Evolutionary conservation across 2,113 vertebrate genomes (phyloP), one percentile per base, ranked within the genome.

Genomic region (Bombycilla garrulus): DNA sequence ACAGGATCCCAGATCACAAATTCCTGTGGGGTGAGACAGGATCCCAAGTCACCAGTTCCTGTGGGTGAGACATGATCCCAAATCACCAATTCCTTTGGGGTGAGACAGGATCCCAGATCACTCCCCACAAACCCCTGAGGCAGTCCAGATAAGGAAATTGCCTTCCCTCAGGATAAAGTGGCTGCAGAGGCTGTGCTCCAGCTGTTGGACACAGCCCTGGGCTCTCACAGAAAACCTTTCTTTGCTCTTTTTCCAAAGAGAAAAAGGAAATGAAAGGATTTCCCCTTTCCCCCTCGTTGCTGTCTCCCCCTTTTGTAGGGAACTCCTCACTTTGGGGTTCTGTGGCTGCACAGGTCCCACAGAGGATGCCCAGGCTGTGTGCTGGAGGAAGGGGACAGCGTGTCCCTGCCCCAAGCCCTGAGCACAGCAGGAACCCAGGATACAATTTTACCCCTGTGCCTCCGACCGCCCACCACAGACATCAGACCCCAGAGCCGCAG

Each of bases 361-460:
- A 2, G 11, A 4, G 13, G 42, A 40, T 18, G 36, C 28, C n/a
- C 44, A 25, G 2, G 9, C 24, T 44, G 38, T 11, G 38, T 62
- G 33, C 8, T 35, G 71, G n/a, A 44, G 69, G 29, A 51, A 51
- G 44, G 3, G 4, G 15, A 6, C 16, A 57, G 60, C 28, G 28
- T 33, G 18, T 5, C 36, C 26, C 1, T 35, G 48, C 22, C 48
- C 25, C 42, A 18, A 36, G 15, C 22, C 42, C n/a, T 26, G 47
- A 11, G 8, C 5, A 22, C 28, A 14, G 0, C 2, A 11, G 0
- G 15, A 7, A 47, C 15, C 0, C 28, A 35, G 61, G n/a, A 29
- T 2, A 5, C 0, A 0, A 45, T 5, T 69, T 31, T 12, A 24
- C 9, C 28, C 0, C 5, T 0, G 3, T 6, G 1, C 14, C 28